Evolutionary conservation across 2,888 invertebrate genomes (phyloP).

Genomic region (Ochropacha duplaris): DNA sequence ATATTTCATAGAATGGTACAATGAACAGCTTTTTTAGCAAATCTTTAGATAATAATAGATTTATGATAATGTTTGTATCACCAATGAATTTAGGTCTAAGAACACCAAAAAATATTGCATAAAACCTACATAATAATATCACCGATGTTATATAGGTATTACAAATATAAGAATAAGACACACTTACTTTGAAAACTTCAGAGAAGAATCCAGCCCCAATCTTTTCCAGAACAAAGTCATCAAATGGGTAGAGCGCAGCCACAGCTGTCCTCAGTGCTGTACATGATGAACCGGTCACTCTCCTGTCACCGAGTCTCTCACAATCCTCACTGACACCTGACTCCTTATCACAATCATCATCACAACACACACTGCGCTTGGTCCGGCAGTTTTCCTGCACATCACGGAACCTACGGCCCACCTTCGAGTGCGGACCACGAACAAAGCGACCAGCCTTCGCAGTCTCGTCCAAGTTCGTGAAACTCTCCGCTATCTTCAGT

Average conservation of each 20-base stretch:
- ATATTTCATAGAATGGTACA: too few species aligned
- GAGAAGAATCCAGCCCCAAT: conserved; percentile 98
- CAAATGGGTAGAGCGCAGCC: conserved; percentile 94
- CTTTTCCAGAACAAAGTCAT: conserved; percentile 96
- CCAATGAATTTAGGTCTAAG: too few species aligned
- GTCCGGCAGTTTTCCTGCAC: conserved; percentile 60
- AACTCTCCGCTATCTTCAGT: conserved; percentile 80
- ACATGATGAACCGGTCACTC: conserved; percentile 86
- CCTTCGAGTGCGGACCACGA: conserved; percentile 71
- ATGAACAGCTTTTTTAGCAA: too few species aligned
- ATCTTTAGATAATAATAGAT: not conserved
- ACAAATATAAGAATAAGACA: not conserved
- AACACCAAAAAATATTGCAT: too few species aligned
- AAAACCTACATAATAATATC: too few species aligned
- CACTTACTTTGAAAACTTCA: conserved; percentile 97
- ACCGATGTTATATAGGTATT: too few species aligned
- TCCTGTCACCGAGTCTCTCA: conserved; percentile 72
- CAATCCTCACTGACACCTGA: conserved; percentile 77
- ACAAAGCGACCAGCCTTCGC: conserved; percentile 75
- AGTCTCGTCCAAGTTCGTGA: conserved; percentile 78
- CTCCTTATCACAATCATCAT: conserved; percentile 78
- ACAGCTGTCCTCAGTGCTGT: conserved; percentile 96
- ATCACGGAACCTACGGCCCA: conserved; percentile 62
- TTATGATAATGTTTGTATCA: too few species aligned
- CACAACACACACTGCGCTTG: conserved; percentile 71